Evolutionary conservation across 2,888 invertebrate species (phyloP).

Genomic region (Galerucella pusilla): DNA sequence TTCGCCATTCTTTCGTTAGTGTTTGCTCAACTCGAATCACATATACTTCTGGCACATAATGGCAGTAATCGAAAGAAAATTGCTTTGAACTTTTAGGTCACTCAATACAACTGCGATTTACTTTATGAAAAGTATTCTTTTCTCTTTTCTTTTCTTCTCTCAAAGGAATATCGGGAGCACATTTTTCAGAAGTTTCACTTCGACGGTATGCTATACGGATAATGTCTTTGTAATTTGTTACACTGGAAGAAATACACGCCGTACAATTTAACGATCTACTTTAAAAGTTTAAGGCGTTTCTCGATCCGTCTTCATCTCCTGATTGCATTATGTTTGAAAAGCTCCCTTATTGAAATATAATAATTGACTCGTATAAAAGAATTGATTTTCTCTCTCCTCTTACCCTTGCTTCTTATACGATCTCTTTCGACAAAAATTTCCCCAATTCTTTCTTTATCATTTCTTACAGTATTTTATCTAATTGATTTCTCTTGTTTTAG

Average conservation of each 20-base stretch:
- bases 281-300: neutral
- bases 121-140: constrained; percentile 52
- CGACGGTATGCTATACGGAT: constrained; percentile 16
- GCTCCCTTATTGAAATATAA: neutral
- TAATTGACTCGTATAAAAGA: neutral
- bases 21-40: constrained; percentile 61
- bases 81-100: constrained; percentile 59
- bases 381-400: neutral
- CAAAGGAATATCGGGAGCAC: constrained; percentile 31
- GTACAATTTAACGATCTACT: neutral
- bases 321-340: neutral
- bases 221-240: constrained; percentile 18
- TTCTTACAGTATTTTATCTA: too few species aligned
- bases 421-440: too few species aligned
- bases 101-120: constrained; percentile 58
- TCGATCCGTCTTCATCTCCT: neutral
- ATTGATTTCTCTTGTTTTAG: too few species aligned
- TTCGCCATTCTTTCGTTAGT: constrained; percentile 53
- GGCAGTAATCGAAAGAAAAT: constrained; percentile 62
- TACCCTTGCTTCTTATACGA: too few species aligned
- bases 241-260: neutral
- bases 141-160: constrained; percentile 35
- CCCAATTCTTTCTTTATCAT: too few species aligned
- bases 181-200: constrained; percentile 31
- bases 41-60: constrained; percentile 60